A percentile compares a stretch with the other conserved stretches of the same genome.
phyloP scores from a whole-genome alignment of 2,113 vertebrate genomes.

The Triplophysa tibetana region DNA sequence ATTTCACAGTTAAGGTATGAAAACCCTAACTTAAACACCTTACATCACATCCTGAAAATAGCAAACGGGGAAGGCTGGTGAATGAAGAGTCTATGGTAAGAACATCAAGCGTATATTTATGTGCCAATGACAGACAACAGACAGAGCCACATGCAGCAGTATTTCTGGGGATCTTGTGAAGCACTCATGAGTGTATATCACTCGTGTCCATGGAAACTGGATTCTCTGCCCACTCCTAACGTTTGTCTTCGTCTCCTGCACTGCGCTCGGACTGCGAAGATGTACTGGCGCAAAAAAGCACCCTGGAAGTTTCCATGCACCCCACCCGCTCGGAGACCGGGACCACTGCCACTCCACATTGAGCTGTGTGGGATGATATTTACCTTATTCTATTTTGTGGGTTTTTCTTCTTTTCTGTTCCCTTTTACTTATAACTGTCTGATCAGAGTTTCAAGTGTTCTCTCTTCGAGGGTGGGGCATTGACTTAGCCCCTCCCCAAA shows the following conservation, averaged over 20 bases:
- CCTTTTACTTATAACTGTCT: slow-evolving; percentile 28
- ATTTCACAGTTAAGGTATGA: slow-evolving; percentile 22
- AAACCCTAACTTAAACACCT: slow-evolving; percentile 23
- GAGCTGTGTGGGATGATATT: slow-evolving; percentile 68
- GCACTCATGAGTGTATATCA: slow-evolving; percentile 30
- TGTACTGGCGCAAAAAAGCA: slow-evolving; percentile 37
- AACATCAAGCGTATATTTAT: slow-evolving; percentile 8
- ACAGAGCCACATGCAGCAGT: slow-evolving; percentile 32
- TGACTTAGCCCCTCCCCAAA: slow-evolving; percentile 17
- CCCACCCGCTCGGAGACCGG: slow-evolving; percentile 51
- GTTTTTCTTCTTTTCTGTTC: slow-evolving; percentile 12
- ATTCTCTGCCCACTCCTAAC: slow-evolving; percentile 24
- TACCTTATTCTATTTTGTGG: slow-evolving; percentile 55
- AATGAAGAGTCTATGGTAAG: slow-evolving; percentile 4
- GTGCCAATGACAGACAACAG: slow-evolving; percentile 34
- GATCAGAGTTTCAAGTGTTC: slow-evolving; percentile 55
- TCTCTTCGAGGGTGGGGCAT: slow-evolving; percentile 8
- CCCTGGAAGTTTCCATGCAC: slow-evolving; percentile 64
- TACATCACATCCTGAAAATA: slow-evolving; percentile 36
- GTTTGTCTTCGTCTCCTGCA: slow-evolving; percentile 15
- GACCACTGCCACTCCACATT: slow-evolving; percentile 53
- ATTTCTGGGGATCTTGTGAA: slow-evolving; percentile 43
- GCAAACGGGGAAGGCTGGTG: slow-evolving; percentile 9
- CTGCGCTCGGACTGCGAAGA: background rate
- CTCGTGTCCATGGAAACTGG: slow-evolving; percentile 35